Evolutionary conservation across 2,888 invertebrate species (phyloP).

Genomic region (Drosophila anceps): DNA sequence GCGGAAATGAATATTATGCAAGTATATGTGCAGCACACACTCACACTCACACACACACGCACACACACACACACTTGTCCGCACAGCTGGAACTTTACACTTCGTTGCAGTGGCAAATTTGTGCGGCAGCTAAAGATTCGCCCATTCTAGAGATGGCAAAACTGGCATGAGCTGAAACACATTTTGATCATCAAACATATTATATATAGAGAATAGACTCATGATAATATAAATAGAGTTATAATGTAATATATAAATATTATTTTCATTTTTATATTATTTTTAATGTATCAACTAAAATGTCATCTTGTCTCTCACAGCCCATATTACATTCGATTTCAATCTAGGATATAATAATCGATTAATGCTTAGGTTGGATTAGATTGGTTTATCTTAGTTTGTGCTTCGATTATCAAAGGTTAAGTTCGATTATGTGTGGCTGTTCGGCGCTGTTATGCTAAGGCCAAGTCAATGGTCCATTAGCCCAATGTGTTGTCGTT

Average conservation of each 20-base stretch:
- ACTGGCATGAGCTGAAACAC: background rate
- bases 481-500: background rate
- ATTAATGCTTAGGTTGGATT: background rate
- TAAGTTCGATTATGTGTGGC: background rate
- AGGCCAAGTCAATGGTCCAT: background rate
- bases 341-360: background rate
- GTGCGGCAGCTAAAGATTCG: conserved; percentile 14
- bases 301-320: background rate
- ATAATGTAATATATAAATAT: background rate
- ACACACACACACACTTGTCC: conserved; percentile 10
- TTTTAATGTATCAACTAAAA: background rate
- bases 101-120: conserved; percentile 29
- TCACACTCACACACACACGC: conserved; percentile 4
- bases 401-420: background rate
- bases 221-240: background rate
- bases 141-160: conserved; percentile 16
- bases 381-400: background rate
- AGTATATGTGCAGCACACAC: conserved; percentile 41
- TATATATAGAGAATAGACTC: background rate
- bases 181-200: background rate
- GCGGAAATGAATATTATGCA: conserved; percentile 68
- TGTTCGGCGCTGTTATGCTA: background rate
- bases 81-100: conserved; percentile 22
- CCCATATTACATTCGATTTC: background rate
- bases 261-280: too few species aligned